phyloP scores from a whole-genome alignment of 2,888 invertebrate species.

The Chrysolina americana region DNA sequence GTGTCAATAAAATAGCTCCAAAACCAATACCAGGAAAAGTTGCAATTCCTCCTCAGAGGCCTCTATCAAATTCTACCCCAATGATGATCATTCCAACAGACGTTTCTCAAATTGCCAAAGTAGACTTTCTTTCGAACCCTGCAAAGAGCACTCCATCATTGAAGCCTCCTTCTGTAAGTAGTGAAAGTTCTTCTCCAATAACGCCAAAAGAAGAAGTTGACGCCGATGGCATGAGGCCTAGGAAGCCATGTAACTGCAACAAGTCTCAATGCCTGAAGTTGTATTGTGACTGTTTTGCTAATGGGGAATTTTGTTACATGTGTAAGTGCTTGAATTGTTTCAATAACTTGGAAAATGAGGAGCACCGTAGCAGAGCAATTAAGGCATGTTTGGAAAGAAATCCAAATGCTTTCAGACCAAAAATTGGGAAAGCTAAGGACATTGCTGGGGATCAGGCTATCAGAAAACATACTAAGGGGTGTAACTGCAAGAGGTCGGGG shows the following conservation, averaged over 20 bases:
- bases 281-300: conserved; percentile 99
- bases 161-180: conserved; percentile 33
- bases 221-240: conserved; percentile 74
- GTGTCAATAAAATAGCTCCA: conserved; percentile 55
- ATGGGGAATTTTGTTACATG: conserved; percentile 97
- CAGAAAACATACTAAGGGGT: conserved; percentile 96
- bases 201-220: conserved; percentile 48
- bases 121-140: conserved; percentile 43
- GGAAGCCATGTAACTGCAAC: conserved; percentile 99
- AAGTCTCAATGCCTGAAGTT: conserved; percentile 98
- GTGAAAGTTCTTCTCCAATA: conserved; percentile 32
- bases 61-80: conserved; percentile 37
- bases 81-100: conserved; percentile 35
- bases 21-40: conserved; percentile 55
- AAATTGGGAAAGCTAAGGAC: conserved; percentile 89
- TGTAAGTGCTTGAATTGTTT: conserved; percentile 99
- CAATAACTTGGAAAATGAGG: conserved; percentile 96
- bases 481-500: conserved; percentile 98
- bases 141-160: conserved; percentile 41
- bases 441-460: conserved; percentile 80
- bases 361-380: conserved; percentile 86
- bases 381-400: conserved; percentile 95
- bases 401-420: conserved; percentile 98
- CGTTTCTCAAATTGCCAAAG: conserved; percentile 35
- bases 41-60: conserved; percentile 47